Evolutionary conservation across 2,113 vertebrate genomes (phyloP).

Genomic region (Lonchura striata): DNA sequence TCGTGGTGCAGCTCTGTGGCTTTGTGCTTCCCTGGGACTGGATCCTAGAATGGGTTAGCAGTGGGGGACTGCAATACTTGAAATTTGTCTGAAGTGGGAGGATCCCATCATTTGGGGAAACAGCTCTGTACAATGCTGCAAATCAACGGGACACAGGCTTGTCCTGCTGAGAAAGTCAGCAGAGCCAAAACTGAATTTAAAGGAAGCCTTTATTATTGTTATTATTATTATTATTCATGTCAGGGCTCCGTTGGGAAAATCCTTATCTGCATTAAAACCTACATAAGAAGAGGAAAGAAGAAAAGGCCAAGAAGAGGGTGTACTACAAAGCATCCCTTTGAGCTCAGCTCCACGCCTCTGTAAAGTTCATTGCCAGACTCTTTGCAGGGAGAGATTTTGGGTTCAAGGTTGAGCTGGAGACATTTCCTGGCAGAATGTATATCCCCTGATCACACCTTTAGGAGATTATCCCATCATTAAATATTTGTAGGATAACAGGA

Average conservation of each 20-base stretch:
- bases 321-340: slow-evolving; percentile 71
- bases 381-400: slow-evolving; percentile 64
- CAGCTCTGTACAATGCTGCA: background rate
- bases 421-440: slow-evolving; percentile 57
- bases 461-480: slow-evolving; percentile 85
- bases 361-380: slow-evolving; percentile 61
- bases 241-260: slow-evolving; percentile 64
- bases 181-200: slow-evolving; percentile 64
- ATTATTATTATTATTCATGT: slow-evolving; percentile 72
- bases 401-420: slow-evolving; percentile 74
- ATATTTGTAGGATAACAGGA: slow-evolving; percentile 85
- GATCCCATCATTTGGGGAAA: background rate
- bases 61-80: background rate
- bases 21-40: background rate
- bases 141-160: slow-evolving; percentile 14
- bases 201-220: slow-evolving; percentile 62
- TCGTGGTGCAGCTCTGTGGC: background rate
- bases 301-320: slow-evolving; percentile 67
- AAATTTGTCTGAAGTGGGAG: slow-evolving; percentile 30
- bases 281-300: slow-evolving; percentile 69
- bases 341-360: slow-evolving; percentile 61
- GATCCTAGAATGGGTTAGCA: background rate
- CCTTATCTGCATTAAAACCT: slow-evolving; percentile 74
- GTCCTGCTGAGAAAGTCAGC: slow-evolving; percentile 61
- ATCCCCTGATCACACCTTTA: slow-evolving; percentile 79